phyloP scores from a whole-genome alignment of 2,113 vertebrate species.

The Trichomycterus rosablanca region DNA sequence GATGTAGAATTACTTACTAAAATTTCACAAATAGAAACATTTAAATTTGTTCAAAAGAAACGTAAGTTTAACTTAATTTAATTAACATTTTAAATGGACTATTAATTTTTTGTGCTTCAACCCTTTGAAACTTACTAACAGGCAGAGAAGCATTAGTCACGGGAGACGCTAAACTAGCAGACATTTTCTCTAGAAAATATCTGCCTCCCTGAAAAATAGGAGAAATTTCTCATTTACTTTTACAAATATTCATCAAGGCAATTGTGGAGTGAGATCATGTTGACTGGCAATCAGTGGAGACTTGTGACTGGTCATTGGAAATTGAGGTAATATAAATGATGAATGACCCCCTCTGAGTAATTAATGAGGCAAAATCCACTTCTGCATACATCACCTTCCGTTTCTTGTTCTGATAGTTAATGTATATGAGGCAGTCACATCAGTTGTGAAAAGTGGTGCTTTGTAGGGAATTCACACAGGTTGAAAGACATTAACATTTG shows the following conservation, averaged over 20 bases:
- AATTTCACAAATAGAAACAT: too few species aligned
- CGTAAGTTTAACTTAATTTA: too few species aligned
- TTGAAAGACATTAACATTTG: conserved; percentile 39
- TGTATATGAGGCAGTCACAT: conserved; percentile 14
- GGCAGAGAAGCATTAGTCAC: conserved; percentile 7
- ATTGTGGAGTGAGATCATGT: conserved; percentile 12
- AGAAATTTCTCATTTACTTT: conserved; percentile 3
- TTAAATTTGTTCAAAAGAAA: too few species aligned
- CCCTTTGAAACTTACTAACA: conserved; percentile 13
- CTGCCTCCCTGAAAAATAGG: conserved; percentile 6
- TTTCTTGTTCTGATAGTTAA: conserved; percentile 25
- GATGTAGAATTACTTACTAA: too few species aligned
- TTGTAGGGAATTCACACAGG: conserved; percentile 44
- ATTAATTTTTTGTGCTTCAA: too few species aligned
- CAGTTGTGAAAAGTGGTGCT: conserved; percentile 44
- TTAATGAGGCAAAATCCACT: conserved; percentile 7
- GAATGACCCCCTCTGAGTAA: conserved; percentile 34
- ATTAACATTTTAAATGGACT: too few species aligned
- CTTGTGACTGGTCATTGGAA: conserved; percentile 22
- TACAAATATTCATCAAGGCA: conserved; percentile 35
- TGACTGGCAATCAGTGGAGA: conserved; percentile 8
- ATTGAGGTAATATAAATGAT: conserved; percentile 20
- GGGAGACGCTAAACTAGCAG: too few species aligned
- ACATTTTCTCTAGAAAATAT: too few species aligned
- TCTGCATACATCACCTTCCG: not conserved